phyloP scores from a whole-genome alignment of 2,888 invertebrate species.

The Gandaritis pyraliata region DNA sequence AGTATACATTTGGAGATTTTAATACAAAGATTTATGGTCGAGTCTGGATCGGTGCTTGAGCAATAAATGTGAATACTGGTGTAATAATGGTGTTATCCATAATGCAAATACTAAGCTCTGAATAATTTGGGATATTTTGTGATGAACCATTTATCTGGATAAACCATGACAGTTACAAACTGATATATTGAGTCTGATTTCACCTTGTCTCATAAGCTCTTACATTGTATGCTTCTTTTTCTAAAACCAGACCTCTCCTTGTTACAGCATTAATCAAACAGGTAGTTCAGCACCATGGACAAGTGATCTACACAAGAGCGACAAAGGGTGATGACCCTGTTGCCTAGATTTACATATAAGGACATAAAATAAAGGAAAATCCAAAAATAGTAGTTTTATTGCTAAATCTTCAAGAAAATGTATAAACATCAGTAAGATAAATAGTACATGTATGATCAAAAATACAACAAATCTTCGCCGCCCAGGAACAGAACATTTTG shows the following conservation, averaged over 20 bases:
- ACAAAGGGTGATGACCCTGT: conserved; percentile 96
- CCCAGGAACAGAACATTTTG: not conserved
- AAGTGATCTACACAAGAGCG: conserved; percentile 98
- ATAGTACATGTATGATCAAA: not conserved
- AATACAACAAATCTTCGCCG: too few species aligned
- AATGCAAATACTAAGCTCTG: too few species aligned
- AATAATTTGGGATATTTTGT: conserved; percentile 34
- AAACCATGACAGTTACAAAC: conserved; percentile 73
- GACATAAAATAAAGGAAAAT: conserved; percentile 71
- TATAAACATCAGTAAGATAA: not conserved
- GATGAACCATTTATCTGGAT: conserved; percentile 71
- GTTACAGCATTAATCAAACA: conserved; percentile 94
- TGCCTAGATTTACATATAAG: conserved; percentile 85
- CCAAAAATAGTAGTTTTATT: conserved; percentile 37
- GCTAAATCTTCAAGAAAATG: conserved; percentile 4
- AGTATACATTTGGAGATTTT: too few species aligned
- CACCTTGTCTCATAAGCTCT: not conserved
- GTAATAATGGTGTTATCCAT: too few species aligned
- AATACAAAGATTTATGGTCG: too few species aligned
- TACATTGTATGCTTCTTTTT: not conserved
- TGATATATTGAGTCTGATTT: conserved; percentile 87
- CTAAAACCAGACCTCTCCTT: conserved; percentile 25
- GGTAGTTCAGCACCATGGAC: conserved; percentile 98
- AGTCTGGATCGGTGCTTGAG: too few species aligned
- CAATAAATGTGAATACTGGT: too few species aligned